These are phyloP conservation scores for Masnerella sp. DNA, from an alignment of 2,888 invertebrate genomes.

Conservation along the genomic window DNA sequence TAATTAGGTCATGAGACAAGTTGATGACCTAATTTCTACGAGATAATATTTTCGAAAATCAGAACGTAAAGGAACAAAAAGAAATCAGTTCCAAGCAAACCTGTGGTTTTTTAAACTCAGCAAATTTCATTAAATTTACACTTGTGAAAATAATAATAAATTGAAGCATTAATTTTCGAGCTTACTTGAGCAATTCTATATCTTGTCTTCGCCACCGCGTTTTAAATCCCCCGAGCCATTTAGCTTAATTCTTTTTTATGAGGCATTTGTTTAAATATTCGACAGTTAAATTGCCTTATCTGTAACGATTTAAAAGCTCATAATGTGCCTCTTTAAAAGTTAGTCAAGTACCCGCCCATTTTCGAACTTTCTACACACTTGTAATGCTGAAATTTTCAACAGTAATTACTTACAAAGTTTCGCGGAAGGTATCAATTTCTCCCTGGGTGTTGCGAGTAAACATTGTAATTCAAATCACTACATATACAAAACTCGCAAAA, in stretches of 20 bases:
- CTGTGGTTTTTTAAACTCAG: too few relatives aligned
- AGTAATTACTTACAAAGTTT: constrained; percentile 42
- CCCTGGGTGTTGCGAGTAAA: constrained; percentile 22
- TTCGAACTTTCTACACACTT: constrained; percentile 38
- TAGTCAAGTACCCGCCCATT: constrained; percentile 34
- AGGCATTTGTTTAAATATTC: constrained; percentile 28
- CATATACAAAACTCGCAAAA: constrained; percentile 3
- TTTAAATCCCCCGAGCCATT: too few relatives aligned
- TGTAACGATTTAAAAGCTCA: constrained; percentile 44
- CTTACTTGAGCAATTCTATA: too few relatives aligned
- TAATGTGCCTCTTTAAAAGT: constrained; percentile 42
- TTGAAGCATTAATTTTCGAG: too few relatives aligned
- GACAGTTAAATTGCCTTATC: constrained; percentile 31
- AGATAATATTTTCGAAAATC: too few relatives aligned
- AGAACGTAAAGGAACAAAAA: too few relatives aligned
- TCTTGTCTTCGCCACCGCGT: too few relatives aligned
- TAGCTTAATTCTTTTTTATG: neutral
- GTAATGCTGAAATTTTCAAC: constrained; percentile 37
- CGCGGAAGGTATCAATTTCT: constrained; percentile 32
- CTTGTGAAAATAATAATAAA: too few relatives aligned
- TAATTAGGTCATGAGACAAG: too few relatives aligned
- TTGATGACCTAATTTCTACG: too few relatives aligned
- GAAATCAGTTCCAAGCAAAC: too few relatives aligned
- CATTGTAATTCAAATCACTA: constrained; percentile 24
- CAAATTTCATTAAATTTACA: too few relatives aligned